Evolutionary conservation across 2,113 vertebrate species (phyloP).

Genomic region (Psittacara wagleri): DNA sequence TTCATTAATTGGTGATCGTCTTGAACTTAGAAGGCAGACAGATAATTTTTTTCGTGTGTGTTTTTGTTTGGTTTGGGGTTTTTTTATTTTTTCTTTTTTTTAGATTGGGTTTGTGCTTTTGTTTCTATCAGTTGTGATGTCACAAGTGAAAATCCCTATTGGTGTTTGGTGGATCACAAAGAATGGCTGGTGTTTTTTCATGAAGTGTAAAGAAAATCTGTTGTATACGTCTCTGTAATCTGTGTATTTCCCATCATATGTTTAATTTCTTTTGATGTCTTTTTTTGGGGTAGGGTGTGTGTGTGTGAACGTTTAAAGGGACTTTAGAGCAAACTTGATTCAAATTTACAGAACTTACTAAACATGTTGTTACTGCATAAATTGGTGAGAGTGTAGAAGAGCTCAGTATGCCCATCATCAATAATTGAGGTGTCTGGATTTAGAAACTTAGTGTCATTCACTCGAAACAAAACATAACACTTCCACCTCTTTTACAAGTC

Average conservation of each 20-base stretch:
- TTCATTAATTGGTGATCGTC: not conserved
- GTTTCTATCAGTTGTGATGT: not conserved
- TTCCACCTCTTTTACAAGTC: not conserved
- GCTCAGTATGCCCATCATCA: fast-evolving
- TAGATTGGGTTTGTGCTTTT: not conserved
- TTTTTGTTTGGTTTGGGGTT: not conserved
- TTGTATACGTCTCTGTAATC: not conserved
- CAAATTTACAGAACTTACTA: not conserved
- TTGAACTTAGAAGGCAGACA: not conserved
- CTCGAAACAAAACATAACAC: not conserved
- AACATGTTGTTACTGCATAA: not conserved
- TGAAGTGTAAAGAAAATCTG: not conserved
- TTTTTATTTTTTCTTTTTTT: not conserved
- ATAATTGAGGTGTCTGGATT: not conserved
- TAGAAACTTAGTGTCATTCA: not conserved
- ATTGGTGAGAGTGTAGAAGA: not conserved
- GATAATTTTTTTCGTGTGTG: too few species aligned
- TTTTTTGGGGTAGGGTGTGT: not conserved
- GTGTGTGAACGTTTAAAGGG: not conserved
- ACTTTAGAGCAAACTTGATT: not conserved
- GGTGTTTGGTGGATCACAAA: not conserved
- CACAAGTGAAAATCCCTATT: fast-evolving
- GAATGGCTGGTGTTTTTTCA: not conserved
- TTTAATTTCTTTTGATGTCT: not conserved
- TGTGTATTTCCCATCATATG: fast-evolving